phyloP scores from a whole-genome alignment of 2,797 vertebrate genomes.

The Lindbergichthys nudifrons region DNA sequence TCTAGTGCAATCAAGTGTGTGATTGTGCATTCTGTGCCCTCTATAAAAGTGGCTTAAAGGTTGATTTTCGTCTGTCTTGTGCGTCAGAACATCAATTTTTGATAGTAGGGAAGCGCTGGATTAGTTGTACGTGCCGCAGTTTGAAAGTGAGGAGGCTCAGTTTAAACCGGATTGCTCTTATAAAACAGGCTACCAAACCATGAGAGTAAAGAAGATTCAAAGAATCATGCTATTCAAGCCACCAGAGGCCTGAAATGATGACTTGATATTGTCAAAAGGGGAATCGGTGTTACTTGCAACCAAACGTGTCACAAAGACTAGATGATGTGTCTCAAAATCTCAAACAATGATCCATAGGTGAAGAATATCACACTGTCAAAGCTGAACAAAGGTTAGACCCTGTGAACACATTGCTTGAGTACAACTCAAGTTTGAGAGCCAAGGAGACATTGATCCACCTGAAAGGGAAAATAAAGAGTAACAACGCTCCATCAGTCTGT shows the following conservation, averaged over 20 bases:
- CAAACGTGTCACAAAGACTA: background rate
- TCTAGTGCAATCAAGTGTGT: slow-evolving; percentile 7
- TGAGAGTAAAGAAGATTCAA: background rate
- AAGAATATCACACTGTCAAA: slow-evolving; percentile 14
- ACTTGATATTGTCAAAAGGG: background rate
- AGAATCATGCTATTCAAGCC: background rate
- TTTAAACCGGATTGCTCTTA: background rate
- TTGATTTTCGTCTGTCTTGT: too few species aligned
- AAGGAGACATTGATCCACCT: slow-evolving; percentile 16
- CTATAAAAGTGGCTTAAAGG: too few species aligned
- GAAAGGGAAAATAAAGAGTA: background rate
- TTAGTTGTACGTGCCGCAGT: background rate
- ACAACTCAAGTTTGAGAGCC: background rate
- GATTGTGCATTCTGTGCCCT: slow-evolving; percentile 16
- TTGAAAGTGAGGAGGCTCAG: background rate
- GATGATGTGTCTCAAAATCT: background rate
- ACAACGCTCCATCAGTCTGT: background rate
- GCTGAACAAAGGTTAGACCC: slow-evolving; percentile 5
- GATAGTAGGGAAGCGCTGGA: too few species aligned
- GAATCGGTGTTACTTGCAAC: background rate
- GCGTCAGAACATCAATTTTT: too few species aligned
- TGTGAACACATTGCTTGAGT: background rate
- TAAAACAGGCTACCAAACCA: background rate
- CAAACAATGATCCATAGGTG: slow-evolving; percentile 1
- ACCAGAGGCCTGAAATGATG: slow-evolving; percentile 1